A percentile compares a stretch with the other conserved stretches of the same genome.
phyloP scores from a whole-genome alignment of 2,113 vertebrate genomes.

The Eudyptes chrysolophus region DNA sequence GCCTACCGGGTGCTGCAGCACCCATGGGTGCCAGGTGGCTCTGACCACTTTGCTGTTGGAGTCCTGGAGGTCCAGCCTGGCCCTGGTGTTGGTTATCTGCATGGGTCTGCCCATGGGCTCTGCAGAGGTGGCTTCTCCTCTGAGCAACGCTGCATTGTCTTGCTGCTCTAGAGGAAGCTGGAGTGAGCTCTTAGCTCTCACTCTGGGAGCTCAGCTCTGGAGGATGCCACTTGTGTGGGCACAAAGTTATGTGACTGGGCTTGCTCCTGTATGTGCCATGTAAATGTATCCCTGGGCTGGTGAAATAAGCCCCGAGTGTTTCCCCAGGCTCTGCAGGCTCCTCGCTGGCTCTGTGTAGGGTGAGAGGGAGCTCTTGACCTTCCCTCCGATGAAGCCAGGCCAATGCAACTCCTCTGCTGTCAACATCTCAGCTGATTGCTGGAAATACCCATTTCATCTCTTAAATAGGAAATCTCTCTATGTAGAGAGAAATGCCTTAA shows the following conservation, averaged over 20 bases:
- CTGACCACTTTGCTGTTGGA: neutral
- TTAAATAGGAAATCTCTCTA: no score
- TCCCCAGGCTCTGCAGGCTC: neutral
- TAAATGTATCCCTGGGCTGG: neutral
- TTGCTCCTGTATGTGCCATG: neutral
- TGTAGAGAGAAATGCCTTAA: neutral
- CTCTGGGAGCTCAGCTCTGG: neutral
- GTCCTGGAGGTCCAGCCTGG: neutral
- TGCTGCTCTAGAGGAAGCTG: neutral
- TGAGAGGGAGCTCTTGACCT: neutral
- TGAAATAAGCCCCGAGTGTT: no score
- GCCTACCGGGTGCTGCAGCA: neutral
- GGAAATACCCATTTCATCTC: neutral
- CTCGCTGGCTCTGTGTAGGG: neutral
- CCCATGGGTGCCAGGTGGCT: neutral
- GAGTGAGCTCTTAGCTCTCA: accelerated
- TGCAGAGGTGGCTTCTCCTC: neutral
- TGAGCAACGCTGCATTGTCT: accelerated
- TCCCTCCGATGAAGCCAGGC: neutral
- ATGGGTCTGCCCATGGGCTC: neutral
- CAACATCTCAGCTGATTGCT: neutral
- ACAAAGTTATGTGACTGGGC: no score
- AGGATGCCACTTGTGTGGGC: neutral
- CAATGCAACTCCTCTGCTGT: neutral
- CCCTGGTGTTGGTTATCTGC: neutral